These are phyloP conservation scores for Epinotia brunnichana DNA, from an alignment of 2,888 invertebrate genomes.

Conservation along the genomic window DNA sequence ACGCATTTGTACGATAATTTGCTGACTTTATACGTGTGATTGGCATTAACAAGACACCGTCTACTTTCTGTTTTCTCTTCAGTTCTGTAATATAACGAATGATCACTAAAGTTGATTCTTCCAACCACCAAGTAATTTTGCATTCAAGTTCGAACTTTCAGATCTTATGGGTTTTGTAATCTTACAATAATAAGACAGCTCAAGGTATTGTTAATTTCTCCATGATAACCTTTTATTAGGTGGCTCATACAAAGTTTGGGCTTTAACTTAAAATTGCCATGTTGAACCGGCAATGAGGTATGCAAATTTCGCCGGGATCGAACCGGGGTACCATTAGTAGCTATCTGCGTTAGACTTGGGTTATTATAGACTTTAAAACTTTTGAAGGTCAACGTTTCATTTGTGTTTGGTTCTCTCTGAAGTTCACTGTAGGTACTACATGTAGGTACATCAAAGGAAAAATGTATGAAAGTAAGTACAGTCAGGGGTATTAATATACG, in stretches of 20 bases:
- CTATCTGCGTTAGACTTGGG: slow-evolving; percentile 62
- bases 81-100: neutral
- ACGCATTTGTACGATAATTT: neutral
- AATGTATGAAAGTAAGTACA: neutral
- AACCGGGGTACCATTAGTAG: slow-evolving; percentile 68
- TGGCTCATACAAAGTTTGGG: slow-evolving; percentile 33
- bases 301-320: slow-evolving; percentile 71
- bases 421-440: neutral
- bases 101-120: neutral
- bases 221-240: slow-evolving; percentile 52
- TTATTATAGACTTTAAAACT: slow-evolving; percentile 68
- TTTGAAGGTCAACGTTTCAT: slow-evolving; percentile 55
- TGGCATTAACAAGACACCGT: neutral
- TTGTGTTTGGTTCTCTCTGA: slow-evolving; percentile 47
- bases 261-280: slow-evolving; percentile 59
- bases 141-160: neutral
- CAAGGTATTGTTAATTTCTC: slow-evolving; percentile 65
- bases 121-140: neutral
- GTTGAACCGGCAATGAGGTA: slow-evolving; percentile 77
- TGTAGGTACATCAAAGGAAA: neutral
- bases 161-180: slow-evolving; percentile 7
- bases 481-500: too few species aligned
- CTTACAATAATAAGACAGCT: slow-evolving; percentile 25
- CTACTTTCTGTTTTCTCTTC: neutral
- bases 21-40: neutral